Conservation (phyloP, 1,140 invertebrate species). For the Philopotamus ludificatus region DNA sequence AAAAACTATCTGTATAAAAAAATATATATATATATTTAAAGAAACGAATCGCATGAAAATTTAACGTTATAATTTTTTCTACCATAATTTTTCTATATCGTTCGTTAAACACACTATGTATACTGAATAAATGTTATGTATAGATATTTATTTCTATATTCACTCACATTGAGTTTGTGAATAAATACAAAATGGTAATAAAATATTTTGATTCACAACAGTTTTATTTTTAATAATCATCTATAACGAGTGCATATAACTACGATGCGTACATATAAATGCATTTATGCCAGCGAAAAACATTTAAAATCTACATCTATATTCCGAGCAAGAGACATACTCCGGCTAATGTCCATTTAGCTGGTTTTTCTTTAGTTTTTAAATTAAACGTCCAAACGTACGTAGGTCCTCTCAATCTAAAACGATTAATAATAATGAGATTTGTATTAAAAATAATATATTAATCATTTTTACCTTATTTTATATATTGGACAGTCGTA, state of each 20-base stretch:
- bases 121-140: no score
- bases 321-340: conserved; percentile 83
- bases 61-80: conserved; percentile 7
- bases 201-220: no score
- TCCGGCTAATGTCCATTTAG: conserved; percentile 90
- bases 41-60: no score
- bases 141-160: not conserved
- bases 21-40: not conserved
- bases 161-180: not conserved
- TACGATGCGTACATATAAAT: no score
- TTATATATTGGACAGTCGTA: conserved; percentile 95
- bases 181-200: no score
- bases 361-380: conserved; percentile 82
- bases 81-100: no score
- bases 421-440: conserved; percentile 17
- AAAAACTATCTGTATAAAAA: not conserved
- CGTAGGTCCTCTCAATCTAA: conserved; percentile 76
- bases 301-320: conserved; percentile 46
- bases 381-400: conserved; percentile 97
- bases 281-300: no score
- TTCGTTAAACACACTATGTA: no score
- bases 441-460: not conserved
- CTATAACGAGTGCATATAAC: not conserved
- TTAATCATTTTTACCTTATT: conserved; percentile 60
- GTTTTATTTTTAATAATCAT: not conserved